Conservation (phyloP, 2,888 invertebrate genomes). For the Pemphredon lugubris region DNA sequence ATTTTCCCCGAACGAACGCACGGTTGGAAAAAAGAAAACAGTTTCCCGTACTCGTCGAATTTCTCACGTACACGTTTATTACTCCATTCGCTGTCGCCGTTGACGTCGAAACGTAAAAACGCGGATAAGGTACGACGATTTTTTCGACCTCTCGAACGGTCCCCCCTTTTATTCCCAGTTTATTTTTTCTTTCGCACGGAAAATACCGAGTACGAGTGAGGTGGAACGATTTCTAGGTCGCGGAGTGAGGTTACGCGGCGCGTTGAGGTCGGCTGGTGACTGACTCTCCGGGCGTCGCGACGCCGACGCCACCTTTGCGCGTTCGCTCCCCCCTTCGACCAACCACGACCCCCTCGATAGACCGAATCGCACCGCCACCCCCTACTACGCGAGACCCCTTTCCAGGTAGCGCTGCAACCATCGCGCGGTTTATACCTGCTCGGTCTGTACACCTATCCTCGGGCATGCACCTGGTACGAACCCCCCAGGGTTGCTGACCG, state of each 20-base stretch:
- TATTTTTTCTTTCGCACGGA: neutral
- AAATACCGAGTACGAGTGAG: conserved; percentile 18
- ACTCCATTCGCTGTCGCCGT: too few relatives aligned
- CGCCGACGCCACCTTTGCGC: conserved; percentile 79
- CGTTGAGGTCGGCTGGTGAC: conserved; percentile 79
- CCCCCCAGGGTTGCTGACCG: conserved; percentile 67
- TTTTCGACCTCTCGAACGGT: too few relatives aligned
- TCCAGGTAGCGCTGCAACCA: conserved; percentile 57
- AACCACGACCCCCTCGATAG: conserved; percentile 51
- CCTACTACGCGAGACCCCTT: conserved; percentile 26
- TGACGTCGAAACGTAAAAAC: too few relatives aligned
- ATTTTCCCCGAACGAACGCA: too few relatives aligned
- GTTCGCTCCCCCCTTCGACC: conserved; percentile 54
- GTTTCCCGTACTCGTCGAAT: too few relatives aligned
- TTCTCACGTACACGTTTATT: too few relatives aligned
- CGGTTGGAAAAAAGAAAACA: too few relatives aligned
- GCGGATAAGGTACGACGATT: too few relatives aligned
- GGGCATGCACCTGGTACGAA: conserved; percentile 62
- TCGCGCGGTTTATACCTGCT: conserved; percentile 61
- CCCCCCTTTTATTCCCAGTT: neutral
- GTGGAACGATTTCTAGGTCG: conserved; percentile 24
- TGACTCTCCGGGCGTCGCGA: conserved; percentile 79
- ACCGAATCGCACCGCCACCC: conserved; percentile 25
- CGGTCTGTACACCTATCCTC: conserved; percentile 52
- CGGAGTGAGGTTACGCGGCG: conserved; percentile 71